Evolutionary conservation across 2,888 invertebrate species (phyloP).

Genomic region (Stomorhina lunata): DNA sequence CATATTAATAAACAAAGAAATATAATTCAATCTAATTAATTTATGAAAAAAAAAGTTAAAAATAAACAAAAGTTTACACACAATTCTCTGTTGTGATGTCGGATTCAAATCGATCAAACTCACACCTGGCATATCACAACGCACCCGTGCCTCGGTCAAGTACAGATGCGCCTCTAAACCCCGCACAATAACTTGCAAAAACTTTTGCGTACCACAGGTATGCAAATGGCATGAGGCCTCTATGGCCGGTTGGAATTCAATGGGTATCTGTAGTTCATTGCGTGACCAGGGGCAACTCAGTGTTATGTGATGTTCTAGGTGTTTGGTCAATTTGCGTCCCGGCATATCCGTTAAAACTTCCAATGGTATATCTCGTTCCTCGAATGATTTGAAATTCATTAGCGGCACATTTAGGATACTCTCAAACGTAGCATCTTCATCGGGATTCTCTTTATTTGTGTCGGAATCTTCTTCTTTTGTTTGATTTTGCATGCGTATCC

Average conservation of each 20-base stretch:
- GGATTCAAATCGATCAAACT: slow-evolving; percentile 86
- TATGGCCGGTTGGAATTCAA: slow-evolving; percentile 92
- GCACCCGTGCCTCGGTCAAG: slow-evolving; percentile 81
- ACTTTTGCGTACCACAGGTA: slow-evolving; percentile 91
- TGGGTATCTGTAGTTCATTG: slow-evolving; percentile 85
- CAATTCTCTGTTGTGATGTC: slow-evolving; percentile 82
- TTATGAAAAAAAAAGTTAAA: not conserved
- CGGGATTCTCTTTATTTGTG: slow-evolving; percentile 50
- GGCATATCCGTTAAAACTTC: slow-evolving; percentile 87
- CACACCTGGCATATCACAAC: slow-evolving; percentile 83
- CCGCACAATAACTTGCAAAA: slow-evolving; percentile 88
- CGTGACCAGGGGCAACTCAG: slow-evolving; percentile 90
- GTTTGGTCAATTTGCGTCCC: slow-evolving; percentile 85
- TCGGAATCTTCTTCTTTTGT: slow-evolving; percentile 51
- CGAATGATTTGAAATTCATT: slow-evolving; percentile 84
- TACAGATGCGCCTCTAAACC: slow-evolving; percentile 82
- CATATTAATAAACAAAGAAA: slow-evolving; percentile 4
- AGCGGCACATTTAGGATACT: slow-evolving; percentile 81
- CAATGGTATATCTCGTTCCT: slow-evolving; percentile 83
- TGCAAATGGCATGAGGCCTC: slow-evolving; percentile 89
- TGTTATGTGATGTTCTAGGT: slow-evolving; percentile 88
- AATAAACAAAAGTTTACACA: slow-evolving; percentile 72
- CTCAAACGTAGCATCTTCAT: slow-evolving; percentile 72
- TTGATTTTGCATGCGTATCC: slow-evolving; percentile 72
- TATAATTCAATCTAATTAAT: not conserved